Percentiles rank a stretch among this genome's conserved stretches.
Evolutionary conservation across 2,797 vertebrate species (phyloP).

Genomic region (Apogon hyalosoma): DNA sequence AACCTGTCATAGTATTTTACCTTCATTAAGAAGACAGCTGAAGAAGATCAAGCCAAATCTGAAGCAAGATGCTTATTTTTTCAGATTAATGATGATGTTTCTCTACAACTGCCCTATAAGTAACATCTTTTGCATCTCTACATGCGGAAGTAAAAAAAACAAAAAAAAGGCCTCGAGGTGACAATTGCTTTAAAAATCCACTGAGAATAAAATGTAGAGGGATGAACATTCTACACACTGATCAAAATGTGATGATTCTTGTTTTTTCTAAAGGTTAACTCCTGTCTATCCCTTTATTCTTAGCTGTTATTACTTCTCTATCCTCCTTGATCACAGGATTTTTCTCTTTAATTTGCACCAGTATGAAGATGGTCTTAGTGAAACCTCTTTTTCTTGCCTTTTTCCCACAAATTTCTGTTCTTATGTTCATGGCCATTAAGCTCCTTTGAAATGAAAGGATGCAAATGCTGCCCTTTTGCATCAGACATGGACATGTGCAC

Average conservation of each 20-base stretch:
- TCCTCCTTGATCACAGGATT: background rate
- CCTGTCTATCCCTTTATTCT: background rate
- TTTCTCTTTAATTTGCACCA: background rate
- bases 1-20: conserved; percentile 16
- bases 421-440: conserved; percentile 6
- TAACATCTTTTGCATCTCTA: conserved; percentile 10
- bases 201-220: background rate
- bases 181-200: conserved; percentile 19
- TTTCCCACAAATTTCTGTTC: background rate
- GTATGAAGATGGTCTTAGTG: background rate
- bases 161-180: conserved; percentile 9
- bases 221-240: background rate
- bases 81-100: background rate
- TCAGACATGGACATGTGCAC: conserved; percentile 37
- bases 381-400: conserved; percentile 6
- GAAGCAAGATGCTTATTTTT: background rate
- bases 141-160: background rate
- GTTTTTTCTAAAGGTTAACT: conserved; percentile 41
- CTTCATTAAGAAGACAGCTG: conserved; percentile 9
- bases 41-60: conserved; percentile 1
- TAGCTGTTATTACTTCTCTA: background rate
- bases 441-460: conserved; percentile 54
- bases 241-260: conserved; percentile 29
- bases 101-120: conserved; percentile 9
- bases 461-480: conserved; percentile 69